Conservation (phyloP, 1,140 invertebrate species). For the Drosophila trapezifrons region DNA sequence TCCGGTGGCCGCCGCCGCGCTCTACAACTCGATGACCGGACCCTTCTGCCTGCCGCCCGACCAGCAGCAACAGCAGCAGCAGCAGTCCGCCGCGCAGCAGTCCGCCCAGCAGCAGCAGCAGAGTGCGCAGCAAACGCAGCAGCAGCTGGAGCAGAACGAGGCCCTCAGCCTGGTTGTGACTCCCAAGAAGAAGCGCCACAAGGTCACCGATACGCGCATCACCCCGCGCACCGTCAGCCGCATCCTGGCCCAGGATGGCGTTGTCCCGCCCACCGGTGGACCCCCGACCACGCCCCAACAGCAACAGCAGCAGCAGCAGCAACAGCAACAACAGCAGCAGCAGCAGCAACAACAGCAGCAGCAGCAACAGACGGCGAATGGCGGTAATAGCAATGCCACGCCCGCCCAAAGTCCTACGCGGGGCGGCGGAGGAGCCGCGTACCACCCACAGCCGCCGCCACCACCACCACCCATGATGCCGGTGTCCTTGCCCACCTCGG, state of each 20-base stretch:
- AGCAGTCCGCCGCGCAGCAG: slow-evolving; percentile 64
- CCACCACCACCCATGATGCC: slow-evolving; percentile 87
- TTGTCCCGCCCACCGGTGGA: slow-evolving; percentile 86
- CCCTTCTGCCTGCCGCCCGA: slow-evolving; percentile 87
- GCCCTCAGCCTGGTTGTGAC: slow-evolving; percentile 96
- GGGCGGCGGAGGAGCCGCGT: slow-evolving; percentile 83
- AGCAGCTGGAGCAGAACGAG: slow-evolving; percentile 92
- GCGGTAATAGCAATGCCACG: slow-evolving; percentile 71
- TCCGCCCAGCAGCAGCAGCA: slow-evolving; percentile 85
- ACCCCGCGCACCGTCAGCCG: slow-evolving; percentile 95
- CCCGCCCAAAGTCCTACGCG: slow-evolving; percentile 88
- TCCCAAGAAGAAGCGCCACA: slow-evolving; percentile 97
- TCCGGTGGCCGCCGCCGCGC: slow-evolving; percentile 87
- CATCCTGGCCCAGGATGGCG: slow-evolving; percentile 92
- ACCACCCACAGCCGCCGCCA: slow-evolving; percentile 88
- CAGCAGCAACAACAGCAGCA: slow-evolving; percentile 57
- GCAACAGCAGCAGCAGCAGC: slow-evolving; percentile 45
- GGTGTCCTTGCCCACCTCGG: slow-evolving; percentile 93
- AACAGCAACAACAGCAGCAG: slow-evolving; percentile 47
- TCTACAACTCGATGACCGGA: slow-evolving; percentile 86
- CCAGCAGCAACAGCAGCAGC: slow-evolving; percentile 72
- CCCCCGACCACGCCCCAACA: slow-evolving; percentile 31
- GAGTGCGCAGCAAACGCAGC: slow-evolving; percentile 85
- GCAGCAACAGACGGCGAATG: slow-evolving; percentile 43
- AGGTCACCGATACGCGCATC: slow-evolving; percentile 97